Evolutionary conservation across 1,140 invertebrate species (phyloP).

Genomic region (Pteromalus puparum): DNA sequence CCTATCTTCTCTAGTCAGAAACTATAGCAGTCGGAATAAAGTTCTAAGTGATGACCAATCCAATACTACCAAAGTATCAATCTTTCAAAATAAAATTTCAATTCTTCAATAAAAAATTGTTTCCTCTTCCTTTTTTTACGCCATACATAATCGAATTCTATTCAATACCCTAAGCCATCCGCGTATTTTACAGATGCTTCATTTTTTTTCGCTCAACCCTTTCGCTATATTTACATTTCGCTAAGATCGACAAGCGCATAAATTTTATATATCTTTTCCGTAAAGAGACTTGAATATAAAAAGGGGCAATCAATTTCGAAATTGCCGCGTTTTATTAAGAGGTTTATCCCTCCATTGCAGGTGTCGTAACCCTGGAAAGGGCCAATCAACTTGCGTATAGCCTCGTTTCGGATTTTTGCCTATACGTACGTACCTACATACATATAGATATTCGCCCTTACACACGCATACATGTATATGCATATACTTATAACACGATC

Average conservation of each 20-base stretch:
- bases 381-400: neutral
- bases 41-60: too few relatives aligned
- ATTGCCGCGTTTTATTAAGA: conserved; percentile 30
- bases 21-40: too few relatives aligned
- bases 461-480: neutral
- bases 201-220: neutral
- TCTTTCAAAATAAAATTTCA: too few relatives aligned
- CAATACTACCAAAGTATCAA: too few relatives aligned
- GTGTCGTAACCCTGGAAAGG: neutral
- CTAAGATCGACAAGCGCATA: neutral
- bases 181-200: neutral
- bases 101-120: too few relatives aligned
- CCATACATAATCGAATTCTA: too few relatives aligned
- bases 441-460: neutral
- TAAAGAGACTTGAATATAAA: neutral
- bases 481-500: neutral
- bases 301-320: conserved; percentile 27
- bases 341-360: neutral
- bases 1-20: too few relatives aligned
- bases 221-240: neutral
- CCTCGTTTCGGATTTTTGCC: neutral
- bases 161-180: too few relatives aligned
- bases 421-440: too few relatives aligned
- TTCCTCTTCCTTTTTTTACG: too few relatives aligned
- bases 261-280: conserved; percentile 1